Evolutionary conservation across 2,797 vertebrate species (phyloP).

Genomic region (Onychomys arenicola): DNA sequence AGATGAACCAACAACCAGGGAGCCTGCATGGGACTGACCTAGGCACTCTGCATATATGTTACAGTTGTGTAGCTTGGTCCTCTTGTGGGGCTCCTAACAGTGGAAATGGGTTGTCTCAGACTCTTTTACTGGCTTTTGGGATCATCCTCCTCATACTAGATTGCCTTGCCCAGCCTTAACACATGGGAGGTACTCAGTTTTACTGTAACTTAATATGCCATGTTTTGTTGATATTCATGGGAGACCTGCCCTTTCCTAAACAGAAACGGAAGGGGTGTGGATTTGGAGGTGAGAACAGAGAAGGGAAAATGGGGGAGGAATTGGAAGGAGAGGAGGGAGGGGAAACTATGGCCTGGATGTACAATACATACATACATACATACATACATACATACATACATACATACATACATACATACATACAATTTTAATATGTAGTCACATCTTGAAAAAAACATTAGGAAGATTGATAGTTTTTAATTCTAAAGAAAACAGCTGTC

Average conservation of each 20-base stretch:
- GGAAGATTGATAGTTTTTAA: background rate
- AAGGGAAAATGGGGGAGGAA: no score
- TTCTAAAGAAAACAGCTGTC: slow-evolving; percentile 1
- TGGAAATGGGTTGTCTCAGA: background rate
- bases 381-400: no score
- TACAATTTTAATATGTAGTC: no score
- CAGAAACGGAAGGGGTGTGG: no score
- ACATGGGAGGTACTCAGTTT: no score
- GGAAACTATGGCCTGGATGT: no score
- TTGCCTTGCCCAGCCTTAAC: background rate
- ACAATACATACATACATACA: background rate
- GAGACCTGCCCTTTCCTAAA: no score
- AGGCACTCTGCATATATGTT: background rate
- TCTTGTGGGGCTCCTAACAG: background rate
- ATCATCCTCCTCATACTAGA: background rate
- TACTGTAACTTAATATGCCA: no score
- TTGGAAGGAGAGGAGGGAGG: no score
- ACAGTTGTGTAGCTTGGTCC: background rate
- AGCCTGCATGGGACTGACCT: background rate
- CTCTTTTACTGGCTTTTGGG: background rate
- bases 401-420: no score
- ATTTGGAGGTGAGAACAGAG: no score
- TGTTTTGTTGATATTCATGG: no score
- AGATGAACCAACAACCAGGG: background rate
- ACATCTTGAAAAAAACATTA: background rate